These are phyloP conservation scores for Ptilodon capucinus DNA, from an alignment of 2,888 invertebrate species.

Conservation along the genomic window DNA sequence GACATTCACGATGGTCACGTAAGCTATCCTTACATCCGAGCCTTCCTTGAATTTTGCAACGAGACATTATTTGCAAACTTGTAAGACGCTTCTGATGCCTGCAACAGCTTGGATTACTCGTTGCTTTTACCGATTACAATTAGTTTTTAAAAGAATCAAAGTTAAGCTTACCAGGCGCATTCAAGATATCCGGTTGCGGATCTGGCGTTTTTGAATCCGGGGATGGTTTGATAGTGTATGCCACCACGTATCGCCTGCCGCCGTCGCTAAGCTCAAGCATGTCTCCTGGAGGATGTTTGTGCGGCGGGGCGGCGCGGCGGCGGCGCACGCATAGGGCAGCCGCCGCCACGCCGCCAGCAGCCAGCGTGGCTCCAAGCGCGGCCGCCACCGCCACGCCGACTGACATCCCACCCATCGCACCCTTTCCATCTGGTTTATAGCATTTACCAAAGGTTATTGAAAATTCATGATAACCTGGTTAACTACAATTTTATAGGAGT, in stretches of 20 bases:
- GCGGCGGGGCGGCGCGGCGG: conserved; percentile 60
- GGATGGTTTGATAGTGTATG: conserved; percentile 90
- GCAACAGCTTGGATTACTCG: too few relatives aligned
- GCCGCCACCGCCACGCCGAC: conserved; percentile 84
- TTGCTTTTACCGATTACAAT: too few relatives aligned
- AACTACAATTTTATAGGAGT: neutral
- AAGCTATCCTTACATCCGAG: too few relatives aligned
- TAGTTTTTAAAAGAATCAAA: too few relatives aligned
- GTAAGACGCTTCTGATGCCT: too few relatives aligned
- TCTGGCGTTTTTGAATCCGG: conserved; percentile 81
- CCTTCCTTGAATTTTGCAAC: too few relatives aligned
- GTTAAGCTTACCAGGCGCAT: conserved; percentile 84
- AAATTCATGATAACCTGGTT: too few relatives aligned
- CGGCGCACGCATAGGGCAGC: conserved; percentile 63
- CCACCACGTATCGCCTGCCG: conserved; percentile 92
- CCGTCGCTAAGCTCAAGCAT: conserved; percentile 88
- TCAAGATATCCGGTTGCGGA: conserved; percentile 90
- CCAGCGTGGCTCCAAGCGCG: conserved; percentile 58
- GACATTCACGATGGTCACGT: too few relatives aligned
- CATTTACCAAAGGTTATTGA: neutral
- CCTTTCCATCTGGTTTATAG: conserved; percentile 84
- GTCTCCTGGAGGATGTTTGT: conserved; percentile 74
- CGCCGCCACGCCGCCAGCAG: conserved; percentile 59
- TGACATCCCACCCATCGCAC: conserved; percentile 87
- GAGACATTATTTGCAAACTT: too few relatives aligned